Evolutionary conservation across 2,113 vertebrate genomes (phyloP).

Genomic region (Trachemys scripta): DNA sequence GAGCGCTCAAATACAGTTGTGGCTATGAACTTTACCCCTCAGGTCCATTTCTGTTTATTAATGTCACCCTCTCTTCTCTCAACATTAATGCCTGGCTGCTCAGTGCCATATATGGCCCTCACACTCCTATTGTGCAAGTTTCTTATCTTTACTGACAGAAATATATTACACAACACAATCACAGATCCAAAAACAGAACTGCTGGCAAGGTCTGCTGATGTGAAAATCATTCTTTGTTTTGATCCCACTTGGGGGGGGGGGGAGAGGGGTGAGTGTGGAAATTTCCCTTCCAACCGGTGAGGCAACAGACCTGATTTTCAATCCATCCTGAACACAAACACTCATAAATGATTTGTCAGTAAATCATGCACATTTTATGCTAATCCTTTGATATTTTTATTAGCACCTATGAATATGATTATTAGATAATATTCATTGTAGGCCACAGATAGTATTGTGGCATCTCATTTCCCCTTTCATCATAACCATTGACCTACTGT

Average conservation of each 20-base stretch:
- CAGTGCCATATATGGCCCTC: not conserved
- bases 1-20: not conserved
- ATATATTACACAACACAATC: not conserved
- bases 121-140: not conserved
- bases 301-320: slow-evolving; percentile 1
- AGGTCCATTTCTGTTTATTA: not conserved
- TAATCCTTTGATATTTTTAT: not conserved
- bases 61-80: accelerated
- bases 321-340: not conserved
- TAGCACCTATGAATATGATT: not conserved
- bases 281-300: slow-evolving; percentile 26
- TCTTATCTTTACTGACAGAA: not conserved
- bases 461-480: not conserved
- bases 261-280: not conserved
- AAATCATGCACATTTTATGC: not conserved
- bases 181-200: not conserved
- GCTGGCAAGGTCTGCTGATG: not conserved
- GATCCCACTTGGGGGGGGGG: not conserved
- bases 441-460: not conserved
- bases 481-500: not conserved
- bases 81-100: accelerated
- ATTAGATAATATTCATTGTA: not conserved
- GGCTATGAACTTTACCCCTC: not conserved
- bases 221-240: slow-evolving; percentile 8
- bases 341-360: slow-evolving; percentile 5